Percentiles rank a stretch among this genome's conserved stretches.
Conservation (phyloP, 2,797 vertebrate species). For the Melanotaenia nigrans region DNA sequence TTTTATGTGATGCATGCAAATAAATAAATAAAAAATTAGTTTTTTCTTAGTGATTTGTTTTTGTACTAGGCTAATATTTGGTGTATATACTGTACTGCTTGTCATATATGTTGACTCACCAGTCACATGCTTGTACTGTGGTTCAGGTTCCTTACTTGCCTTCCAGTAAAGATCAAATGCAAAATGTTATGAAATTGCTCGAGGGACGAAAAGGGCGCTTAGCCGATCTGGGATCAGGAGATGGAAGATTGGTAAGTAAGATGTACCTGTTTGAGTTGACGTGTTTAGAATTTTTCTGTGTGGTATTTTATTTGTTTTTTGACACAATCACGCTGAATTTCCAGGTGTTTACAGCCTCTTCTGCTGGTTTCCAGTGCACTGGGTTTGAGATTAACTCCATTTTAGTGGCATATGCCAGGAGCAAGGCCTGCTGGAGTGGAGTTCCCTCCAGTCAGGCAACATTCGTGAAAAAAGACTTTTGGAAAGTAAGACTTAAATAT, state of each 20-base stretch:
- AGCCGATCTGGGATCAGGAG: conserved; percentile 84
- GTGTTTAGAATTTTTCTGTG: neutral
- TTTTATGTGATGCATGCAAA: conserved; percentile 13
- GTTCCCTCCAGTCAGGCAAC: conserved; percentile 63
- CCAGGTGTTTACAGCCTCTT: conserved; percentile 81
- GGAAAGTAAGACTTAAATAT: conserved; percentile 71
- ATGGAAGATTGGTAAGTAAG: conserved; percentile 80
- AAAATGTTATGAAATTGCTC: conserved; percentile 79
- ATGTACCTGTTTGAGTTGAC: neutral
- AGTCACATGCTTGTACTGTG: conserved; percentile 28
- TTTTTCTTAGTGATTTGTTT: neutral
- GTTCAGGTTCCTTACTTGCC: conserved; percentile 83
- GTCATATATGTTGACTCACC: conserved; percentile 7
- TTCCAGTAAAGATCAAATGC: conserved; percentile 76
- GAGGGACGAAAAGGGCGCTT: conserved; percentile 75
- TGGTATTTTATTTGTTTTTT: neutral
- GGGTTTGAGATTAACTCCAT: conserved; percentile 86
- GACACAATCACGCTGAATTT: neutral
- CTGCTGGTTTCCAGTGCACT: conserved; percentile 79
- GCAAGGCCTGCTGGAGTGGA: conserved; percentile 74
- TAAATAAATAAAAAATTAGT: neutral
- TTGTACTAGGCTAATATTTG: neutral
- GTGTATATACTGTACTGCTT: neutral
- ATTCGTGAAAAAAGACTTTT: conserved; percentile 83
- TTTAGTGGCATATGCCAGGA: conserved; percentile 73